Percentiles rank a stretch among this genome's conserved stretches.
Evolutionary conservation across 2,797 vertebrate genomes (phyloP).

Genomic region (Karalla daura): DNA sequence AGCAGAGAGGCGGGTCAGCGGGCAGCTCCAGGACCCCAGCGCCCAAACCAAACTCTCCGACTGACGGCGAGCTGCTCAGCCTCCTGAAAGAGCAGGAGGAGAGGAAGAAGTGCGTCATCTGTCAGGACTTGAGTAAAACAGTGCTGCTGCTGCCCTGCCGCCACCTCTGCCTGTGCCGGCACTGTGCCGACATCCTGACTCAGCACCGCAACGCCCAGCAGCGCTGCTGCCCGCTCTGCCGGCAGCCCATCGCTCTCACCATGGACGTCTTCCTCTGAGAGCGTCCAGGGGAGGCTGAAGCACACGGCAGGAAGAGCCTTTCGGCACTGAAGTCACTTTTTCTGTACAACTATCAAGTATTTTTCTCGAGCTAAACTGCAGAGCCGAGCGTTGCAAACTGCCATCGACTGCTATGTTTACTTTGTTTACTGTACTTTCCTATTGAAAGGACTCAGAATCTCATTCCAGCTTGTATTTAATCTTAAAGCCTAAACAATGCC

Average conservation of each 20-base stretch:
- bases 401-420: background rate
- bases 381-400: background rate
- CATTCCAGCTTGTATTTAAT: background rate
- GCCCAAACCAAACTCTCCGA: constrained; percentile 59
- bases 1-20: background rate
- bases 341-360: background rate
- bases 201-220: constrained; percentile 84
- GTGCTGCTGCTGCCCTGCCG: constrained; percentile 92
- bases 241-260: constrained; percentile 89
- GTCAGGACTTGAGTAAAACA: constrained; percentile 91
- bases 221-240: constrained; percentile 92
- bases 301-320: background rate
- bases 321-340: background rate
- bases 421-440: background rate
- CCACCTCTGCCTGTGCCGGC: constrained; percentile 91
- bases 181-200: constrained; percentile 88
- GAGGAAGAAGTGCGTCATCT: constrained; percentile 93
- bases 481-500: background rate
- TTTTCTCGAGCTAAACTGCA: background rate
- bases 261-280: constrained; percentile 91
- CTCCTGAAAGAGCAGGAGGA: constrained; percentile 93
- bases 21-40: constrained; percentile 4
- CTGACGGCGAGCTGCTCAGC: constrained; percentile 60
- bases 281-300: background rate
- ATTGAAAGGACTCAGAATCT: background rate